These are phyloP conservation scores for Mormyrus hasselquistii DNA, from an alignment of 2,797 vertebrate genomes.

Conservation along the genomic window DNA sequence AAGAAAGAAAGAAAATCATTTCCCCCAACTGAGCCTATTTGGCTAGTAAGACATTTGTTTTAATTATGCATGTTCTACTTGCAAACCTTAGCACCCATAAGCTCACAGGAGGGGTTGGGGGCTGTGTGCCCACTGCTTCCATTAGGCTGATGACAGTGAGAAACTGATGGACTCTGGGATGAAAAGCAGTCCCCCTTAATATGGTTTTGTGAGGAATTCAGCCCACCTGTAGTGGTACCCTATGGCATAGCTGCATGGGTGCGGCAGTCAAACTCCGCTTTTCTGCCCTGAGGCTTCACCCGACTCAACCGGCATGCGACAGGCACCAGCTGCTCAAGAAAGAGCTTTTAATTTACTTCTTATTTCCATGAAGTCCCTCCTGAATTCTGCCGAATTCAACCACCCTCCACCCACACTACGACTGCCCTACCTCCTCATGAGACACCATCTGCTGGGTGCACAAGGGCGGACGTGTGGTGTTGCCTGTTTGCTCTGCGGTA, in stretches of 20 bases:
- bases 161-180: background rate
- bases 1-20: background rate
- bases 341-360: slow-evolving; percentile 15
- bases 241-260: background rate
- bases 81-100: background rate
- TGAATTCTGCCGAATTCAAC: background rate
- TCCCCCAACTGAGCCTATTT: background rate
- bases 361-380: background rate
- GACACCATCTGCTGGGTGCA: slow-evolving; percentile 13
- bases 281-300: background rate
- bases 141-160: background rate
- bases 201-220: background rate
- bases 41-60: background rate
- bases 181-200: background rate
- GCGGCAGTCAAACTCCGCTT: background rate
- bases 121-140: background rate
- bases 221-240: background rate
- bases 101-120: background rate
- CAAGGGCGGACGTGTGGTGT: background rate
- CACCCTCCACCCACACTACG: background rate
- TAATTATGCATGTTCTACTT: background rate
- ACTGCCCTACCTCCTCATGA: background rate
- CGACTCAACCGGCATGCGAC: background rate
- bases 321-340: background rate
- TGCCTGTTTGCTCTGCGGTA: background rate